A percentile compares a stretch with the other conserved stretches of the same genome.
Conservation (phyloP, 2,888 invertebrate species). For the Toxonevra muliebris region DNA sequence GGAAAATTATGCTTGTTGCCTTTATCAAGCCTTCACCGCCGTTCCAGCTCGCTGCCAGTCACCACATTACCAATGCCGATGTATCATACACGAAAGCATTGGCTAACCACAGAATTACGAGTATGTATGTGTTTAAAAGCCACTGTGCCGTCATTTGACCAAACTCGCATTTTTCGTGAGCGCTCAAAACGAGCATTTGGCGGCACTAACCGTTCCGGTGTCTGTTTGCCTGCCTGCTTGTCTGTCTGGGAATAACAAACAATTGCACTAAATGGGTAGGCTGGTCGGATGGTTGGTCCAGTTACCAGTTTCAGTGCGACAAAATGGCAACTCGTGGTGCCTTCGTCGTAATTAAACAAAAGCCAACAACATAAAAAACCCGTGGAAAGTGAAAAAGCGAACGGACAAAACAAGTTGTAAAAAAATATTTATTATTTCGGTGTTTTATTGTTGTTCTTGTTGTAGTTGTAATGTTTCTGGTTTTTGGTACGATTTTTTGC, state of each 20-base stretch:
- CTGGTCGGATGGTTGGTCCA: not conserved
- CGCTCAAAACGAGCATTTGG: conserved; percentile 3
- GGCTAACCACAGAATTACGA: not conserved
- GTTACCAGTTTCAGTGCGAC: not conserved
- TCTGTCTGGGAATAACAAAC: too few relatives aligned
- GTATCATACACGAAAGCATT: not conserved
- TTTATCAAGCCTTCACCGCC: too few relatives aligned
- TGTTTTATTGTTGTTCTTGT: conserved; percentile 13
- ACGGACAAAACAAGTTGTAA: too few relatives aligned
- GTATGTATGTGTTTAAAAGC: too few relatives aligned
- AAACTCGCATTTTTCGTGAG: not conserved
- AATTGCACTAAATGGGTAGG: too few relatives aligned
- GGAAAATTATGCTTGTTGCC: too few relatives aligned
- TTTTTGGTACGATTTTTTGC: conserved; percentile 33
- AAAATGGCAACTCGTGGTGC: not conserved
- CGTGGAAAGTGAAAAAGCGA: too few relatives aligned
- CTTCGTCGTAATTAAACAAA: conserved; percentile 1
- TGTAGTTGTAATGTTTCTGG: conserved; percentile 18
- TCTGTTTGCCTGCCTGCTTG: not conserved
- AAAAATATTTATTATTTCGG: conserved; percentile 19
- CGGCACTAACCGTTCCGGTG: not conserved
- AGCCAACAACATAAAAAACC: not conserved
- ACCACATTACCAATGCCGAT: too few relatives aligned
- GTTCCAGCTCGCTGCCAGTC: too few relatives aligned
- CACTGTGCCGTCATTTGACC: too few relatives aligned